Conservation (phyloP, 2,888 invertebrate genomes). For the Aporophyla nigra region DNA sequence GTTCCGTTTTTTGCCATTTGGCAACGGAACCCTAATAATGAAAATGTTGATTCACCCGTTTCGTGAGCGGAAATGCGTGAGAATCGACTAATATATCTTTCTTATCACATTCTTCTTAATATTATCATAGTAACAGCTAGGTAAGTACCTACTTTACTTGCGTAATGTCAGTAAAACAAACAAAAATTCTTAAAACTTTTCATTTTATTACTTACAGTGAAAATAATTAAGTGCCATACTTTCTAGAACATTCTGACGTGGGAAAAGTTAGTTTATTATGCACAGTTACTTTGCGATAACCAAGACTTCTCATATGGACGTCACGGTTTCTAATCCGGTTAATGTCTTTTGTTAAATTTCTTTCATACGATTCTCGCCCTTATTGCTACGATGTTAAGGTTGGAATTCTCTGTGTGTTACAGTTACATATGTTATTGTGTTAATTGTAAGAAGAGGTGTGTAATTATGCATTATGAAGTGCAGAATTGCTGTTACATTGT, state of each 20-base stretch:
- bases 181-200: constrained; percentile 11
- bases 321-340: constrained; percentile 77
- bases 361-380: constrained; percentile 38
- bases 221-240: constrained; percentile 60
- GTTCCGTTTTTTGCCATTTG: too few relatives aligned
- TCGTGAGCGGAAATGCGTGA: too few relatives aligned
- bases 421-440: constrained; percentile 12
- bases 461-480: constrained; percentile 36
- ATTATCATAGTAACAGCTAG: background rate
- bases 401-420: constrained; percentile 2
- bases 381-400: background rate
- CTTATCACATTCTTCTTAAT: background rate
- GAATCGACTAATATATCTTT: background rate
- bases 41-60: too few relatives aligned
- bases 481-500: constrained; percentile 1
- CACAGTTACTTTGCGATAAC: constrained; percentile 63
- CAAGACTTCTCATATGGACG: constrained; percentile 60
- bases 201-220: constrained; percentile 40
- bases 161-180: constrained; percentile 28
- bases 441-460: constrained; percentile 27
- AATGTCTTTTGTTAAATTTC: constrained; percentile 68
- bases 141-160: background rate
- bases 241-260: constrained; percentile 69
- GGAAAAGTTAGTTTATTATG: constrained; percentile 68
- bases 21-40: too few relatives aligned